Base-by-base conservation (phyloP, 2,888 invertebrate species). In the Kryphioiulus occultus region DNA sequence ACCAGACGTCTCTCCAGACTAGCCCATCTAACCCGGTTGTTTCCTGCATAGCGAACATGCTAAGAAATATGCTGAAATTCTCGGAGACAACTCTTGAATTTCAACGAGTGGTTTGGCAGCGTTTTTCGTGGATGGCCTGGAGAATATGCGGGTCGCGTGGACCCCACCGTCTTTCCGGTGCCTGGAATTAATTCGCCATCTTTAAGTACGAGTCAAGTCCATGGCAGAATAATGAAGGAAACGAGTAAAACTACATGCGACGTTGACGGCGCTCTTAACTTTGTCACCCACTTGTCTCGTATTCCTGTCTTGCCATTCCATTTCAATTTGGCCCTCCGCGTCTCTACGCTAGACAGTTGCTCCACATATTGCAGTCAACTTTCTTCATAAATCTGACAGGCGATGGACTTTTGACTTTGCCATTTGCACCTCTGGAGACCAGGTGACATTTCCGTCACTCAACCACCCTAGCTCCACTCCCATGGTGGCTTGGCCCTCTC, bases 321-420 rank as follows among this genome's bases (percentile, higher is more conserved):
- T 68, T 68, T 68, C 68, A 68, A 68, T 68, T 84, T 42, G 35
- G 35, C 35, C 35, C 84, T 42, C 84, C 39, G 17, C 19, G 83
- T 83, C 39, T 22, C 39, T 83, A 26, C 35, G 15, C 42, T 35
- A 84, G 39, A 84, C 84, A 84, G 35, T 39, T 22, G 39, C 35
- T 42, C 84, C 84, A 84, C 84, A 84, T 84, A 84, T 84, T 84
- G 84, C 84, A 32, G 44, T 86, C 44, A 9, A 86, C 86, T 86
- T 86, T 86, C 53, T 53, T 86, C 86, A 86, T 86, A 86, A 86
- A 86, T 86, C 86, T 86, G 86, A 86, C 86, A 86, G 86, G 47
- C 86, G 86, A 86, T 86, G 86, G 86, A 86, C 86, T 86, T 86
- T 86, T 86, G 86, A 86, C 86, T 86, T 47, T 86, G 47, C 86